Conservation (phyloP, 2,888 invertebrate genomes). For the Schizaphis graminum region DNA sequence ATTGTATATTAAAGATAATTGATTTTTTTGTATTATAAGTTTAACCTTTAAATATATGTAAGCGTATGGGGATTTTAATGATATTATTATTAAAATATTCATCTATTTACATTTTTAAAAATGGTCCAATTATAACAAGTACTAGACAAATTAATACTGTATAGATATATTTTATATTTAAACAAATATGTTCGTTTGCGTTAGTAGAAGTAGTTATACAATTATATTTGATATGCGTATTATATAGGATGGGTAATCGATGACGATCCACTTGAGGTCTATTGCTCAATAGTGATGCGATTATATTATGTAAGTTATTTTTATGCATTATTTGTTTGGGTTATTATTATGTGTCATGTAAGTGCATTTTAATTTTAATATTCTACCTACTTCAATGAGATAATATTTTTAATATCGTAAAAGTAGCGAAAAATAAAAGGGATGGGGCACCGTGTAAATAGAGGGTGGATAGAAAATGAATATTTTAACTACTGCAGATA, state of each 20-base stretch:
- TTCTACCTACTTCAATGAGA: background rate
- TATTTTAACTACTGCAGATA: background rate
- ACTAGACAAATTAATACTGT: background rate
- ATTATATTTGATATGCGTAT: background rate
- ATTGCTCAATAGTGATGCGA: background rate
- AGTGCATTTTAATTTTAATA: background rate
- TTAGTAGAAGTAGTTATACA: background rate
- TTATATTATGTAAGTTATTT: background rate
- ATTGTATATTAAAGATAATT: too few species aligned
- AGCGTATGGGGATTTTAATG: background rate
- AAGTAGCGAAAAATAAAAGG: background rate
- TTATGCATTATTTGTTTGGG: background rate
- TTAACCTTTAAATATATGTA: background rate
- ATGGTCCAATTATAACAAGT: background rate
- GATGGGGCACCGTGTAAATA: background rate
- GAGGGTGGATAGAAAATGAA: background rate
- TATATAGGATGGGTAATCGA: background rate
- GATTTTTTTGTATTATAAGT: background rate
- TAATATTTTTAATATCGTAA: background rate
- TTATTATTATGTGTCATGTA: background rate
- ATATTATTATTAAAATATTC: background rate
- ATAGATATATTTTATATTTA: background rate
- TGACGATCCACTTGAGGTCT: background rate
- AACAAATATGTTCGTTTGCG: background rate
- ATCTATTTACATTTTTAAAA: background rate